These are phyloP conservation scores for Todiramphus saurophagus DNA, from an alignment of 2,113 vertebrate species.

Conservation along the genomic window DNA sequence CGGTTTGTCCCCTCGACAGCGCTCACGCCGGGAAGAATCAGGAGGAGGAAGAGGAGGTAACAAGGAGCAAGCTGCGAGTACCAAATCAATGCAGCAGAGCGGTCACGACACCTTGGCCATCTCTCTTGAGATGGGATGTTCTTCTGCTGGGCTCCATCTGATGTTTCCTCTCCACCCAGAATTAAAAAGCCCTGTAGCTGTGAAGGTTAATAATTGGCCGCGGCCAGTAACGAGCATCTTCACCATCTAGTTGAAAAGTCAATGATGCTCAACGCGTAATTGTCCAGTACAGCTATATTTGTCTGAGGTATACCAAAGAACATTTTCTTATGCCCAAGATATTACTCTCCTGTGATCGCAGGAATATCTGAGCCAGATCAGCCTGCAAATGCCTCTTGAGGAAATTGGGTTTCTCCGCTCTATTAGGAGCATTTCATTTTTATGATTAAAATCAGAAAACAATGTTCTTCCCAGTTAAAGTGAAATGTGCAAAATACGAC, in stretches of 20 bases:
- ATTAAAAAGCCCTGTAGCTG: neutral
- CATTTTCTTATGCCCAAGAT: neutral
- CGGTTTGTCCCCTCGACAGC: too few relatives aligned
- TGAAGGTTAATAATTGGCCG: neutral
- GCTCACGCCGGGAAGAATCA: accelerated
- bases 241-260: neutral
- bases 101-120: neutral
- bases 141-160: neutral
- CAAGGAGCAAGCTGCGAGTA: neutral
- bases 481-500: neutral
- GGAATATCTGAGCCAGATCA: conserved; percentile 57
- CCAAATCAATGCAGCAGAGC: accelerated
- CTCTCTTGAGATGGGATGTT: accelerated
- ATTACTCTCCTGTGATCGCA: neutral
- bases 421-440: conserved; percentile 69
- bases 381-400: conserved; percentile 48
- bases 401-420: conserved; percentile 69
- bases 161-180: neutral
- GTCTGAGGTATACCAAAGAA: neutral
- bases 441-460: conserved; percentile 71
- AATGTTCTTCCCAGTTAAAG: conserved; percentile 53
- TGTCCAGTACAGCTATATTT: conserved; percentile 20
- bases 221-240: neutral
- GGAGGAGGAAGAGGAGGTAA: neutral
- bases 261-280: neutral